Conservation (phyloP, 2,797 vertebrate genomes). For the Erpetoichthys calabaricus region DNA sequence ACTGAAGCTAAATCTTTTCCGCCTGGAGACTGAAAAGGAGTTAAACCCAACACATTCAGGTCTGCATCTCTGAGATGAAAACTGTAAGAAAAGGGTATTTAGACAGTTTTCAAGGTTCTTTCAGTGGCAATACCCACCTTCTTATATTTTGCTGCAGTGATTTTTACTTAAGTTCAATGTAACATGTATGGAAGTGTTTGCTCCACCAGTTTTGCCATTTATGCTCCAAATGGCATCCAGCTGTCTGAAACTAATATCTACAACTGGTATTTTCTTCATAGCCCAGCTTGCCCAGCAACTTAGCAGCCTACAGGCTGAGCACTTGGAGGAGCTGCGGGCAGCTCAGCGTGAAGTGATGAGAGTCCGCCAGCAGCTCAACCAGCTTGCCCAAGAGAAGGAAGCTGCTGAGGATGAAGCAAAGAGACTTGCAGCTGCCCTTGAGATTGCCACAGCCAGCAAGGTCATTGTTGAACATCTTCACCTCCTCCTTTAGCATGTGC, state of each 20-base stretch:
- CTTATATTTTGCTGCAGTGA: too few species aligned
- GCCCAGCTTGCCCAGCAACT: conserved; percentile 40
- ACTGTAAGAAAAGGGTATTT: too few species aligned
- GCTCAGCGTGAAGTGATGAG: conserved; percentile 35
- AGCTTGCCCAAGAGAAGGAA: conserved; percentile 33
- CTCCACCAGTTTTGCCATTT: too few species aligned
- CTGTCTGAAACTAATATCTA: too few species aligned
- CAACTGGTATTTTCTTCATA: conserved; percentile 12
- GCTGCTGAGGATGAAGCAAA: conserved; percentile 34
- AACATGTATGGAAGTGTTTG: too few species aligned
- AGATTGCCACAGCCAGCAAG: conserved; percentile 37
- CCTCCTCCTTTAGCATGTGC: conserved; percentile 8
- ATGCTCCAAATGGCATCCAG: too few species aligned
- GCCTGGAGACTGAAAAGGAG: conserved; percentile 40
- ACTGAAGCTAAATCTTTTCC: conserved; percentile 40
- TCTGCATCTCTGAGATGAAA: conserved; percentile 11
- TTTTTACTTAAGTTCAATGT: too few species aligned
- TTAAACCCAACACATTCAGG: conserved; percentile 37
- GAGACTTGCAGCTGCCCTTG: conserved; percentile 36
- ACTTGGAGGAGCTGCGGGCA: conserved; percentile 38
- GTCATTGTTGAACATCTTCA: conserved; percentile 19
- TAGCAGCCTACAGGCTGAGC: conserved; percentile 34
- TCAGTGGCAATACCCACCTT: too few species aligned
- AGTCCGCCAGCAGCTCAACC: conserved; percentile 31
- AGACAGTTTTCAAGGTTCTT: too few species aligned